Conservation (phyloP, 2,797 vertebrate genomes). For the Apodemus agrarius region DNA sequence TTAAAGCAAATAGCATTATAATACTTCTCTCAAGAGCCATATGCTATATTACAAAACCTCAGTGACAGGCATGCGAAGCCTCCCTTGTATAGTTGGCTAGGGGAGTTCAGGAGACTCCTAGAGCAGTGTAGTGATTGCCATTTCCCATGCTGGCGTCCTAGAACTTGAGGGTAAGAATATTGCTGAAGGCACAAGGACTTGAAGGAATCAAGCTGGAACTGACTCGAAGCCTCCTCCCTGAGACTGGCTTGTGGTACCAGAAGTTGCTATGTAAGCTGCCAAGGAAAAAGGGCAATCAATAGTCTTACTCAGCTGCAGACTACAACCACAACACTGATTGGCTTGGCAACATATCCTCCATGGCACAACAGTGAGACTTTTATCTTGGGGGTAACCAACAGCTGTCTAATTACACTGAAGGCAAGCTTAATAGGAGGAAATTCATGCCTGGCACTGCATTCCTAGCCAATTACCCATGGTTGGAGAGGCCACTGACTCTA, state of each 20-base stretch:
- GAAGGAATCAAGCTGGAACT: background rate
- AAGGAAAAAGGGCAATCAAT: background rate
- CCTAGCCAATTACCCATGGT: too few relatives aligned
- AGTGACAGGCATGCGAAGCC: too few relatives aligned
- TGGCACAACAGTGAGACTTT: background rate
- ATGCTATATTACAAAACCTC: too few relatives aligned
- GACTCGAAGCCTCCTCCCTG: background rate
- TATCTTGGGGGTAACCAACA: background rate
- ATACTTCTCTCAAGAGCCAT: too few relatives aligned
- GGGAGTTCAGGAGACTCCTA: background rate
- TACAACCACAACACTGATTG: background rate
- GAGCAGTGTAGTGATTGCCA: background rate
- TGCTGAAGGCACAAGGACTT: background rate
- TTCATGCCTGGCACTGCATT: background rate
- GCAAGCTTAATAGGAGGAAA: background rate
- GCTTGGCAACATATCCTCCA: background rate
- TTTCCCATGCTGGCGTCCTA: background rate
- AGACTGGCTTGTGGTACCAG: background rate
- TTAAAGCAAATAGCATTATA: background rate
- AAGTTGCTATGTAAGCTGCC: background rate
- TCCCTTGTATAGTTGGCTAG: background rate
- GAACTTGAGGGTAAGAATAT: too few relatives aligned
- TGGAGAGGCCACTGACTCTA: background rate
- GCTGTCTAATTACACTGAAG: background rate
- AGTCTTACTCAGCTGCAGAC: background rate